Evolutionary conservation across 1,140 invertebrate genomes (phyloP).

Genomic region (Aphelenchoides fujianensis): DNA sequence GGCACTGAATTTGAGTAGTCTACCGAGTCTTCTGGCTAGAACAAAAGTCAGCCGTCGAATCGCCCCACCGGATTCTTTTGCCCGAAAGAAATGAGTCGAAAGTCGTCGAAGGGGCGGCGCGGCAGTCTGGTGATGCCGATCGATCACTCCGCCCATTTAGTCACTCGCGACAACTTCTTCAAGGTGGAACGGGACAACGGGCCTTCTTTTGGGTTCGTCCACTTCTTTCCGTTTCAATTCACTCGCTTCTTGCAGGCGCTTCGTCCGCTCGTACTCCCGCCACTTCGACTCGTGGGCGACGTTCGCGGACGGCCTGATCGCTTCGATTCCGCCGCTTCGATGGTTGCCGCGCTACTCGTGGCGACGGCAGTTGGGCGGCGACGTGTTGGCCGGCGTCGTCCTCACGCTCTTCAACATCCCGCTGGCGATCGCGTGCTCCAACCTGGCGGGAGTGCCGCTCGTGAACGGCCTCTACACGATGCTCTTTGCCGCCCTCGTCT

Average conservation of each 20-base stretch:
- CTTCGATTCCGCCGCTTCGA: constrained; percentile 30
- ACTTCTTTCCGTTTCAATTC: neutral
- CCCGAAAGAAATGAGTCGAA: too few species aligned
- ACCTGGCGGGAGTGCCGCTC: constrained; percentile 1
- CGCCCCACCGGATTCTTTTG: too few species aligned
- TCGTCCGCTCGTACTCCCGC: neutral
- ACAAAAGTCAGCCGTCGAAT: too few species aligned
- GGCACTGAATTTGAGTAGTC: too few species aligned
- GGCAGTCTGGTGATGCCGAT: neutral
- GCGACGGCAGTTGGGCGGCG: constrained; percentile 24
- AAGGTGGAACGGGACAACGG: neutral
- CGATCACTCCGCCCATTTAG: neutral
- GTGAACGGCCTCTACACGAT: constrained; percentile 35
- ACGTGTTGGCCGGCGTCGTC: constrained; percentile 38
- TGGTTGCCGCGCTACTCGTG: constrained; percentile 39
- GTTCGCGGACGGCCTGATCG: constrained; percentile 13
- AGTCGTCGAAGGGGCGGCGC: too few species aligned
- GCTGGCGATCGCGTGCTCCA: constrained; percentile 3
- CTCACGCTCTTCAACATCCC: constrained; percentile 30
- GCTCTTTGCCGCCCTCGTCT: constrained; percentile 27
- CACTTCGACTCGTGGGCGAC: neutral
- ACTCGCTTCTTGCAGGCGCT: too few species aligned
- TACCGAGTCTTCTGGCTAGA: too few species aligned
- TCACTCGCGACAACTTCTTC: neutral
- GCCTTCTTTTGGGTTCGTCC: neutral